Base-by-base conservation (phyloP, 2,888 invertebrate species). In the Acrobasis repandana region DNA sequence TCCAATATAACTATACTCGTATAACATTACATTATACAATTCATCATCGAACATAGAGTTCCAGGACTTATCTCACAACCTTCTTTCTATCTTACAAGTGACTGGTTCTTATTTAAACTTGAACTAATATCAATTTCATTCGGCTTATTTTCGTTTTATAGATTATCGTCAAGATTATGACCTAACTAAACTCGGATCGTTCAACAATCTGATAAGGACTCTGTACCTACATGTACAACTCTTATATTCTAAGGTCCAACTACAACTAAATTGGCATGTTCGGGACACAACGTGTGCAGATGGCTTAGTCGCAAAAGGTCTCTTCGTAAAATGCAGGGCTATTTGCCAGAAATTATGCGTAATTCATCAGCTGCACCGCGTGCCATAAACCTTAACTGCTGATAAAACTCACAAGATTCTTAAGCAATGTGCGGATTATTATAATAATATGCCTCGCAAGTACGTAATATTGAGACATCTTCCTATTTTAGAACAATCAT, bases 61-160 rank as follows among this genome's bases (percentile, higher is more conserved):
- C 43, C 14, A n/a, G n/a, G n/a, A 43, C 43, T 43, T 38, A 43
- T 43, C 43, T 43, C n/a, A 43, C 43, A 43, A 43, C 43, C 43
- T 43, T n/a, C n/a, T n/a, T 43, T 10, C 14, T 6, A 43, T 43
- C 43, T 43, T n/a, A 43, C 14, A 43, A 43, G 14, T 43, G n/a
- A 43, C 14, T 43, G n/a, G 10, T 43, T 5, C n/a, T 43, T 14
- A 43, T 5, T 10, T 43, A 14, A 38, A 38, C 14, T 43, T 43
- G n/a, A 43, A 14, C 43, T 43, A 38, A 38, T 14, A 43, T 14
- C n/a, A 43, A 43, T 43, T 38, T 38, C 11, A 38, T 38, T 9
- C n/a, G 38, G 11, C 38, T 9, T 38, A 11, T 38, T 38, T 11
- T 10, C 10, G 38, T 14, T 43, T 14, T 14, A 43, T 43, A 28